Percentiles rank a stretch among this genome's conserved stretches.
Evolutionary conservation across 2,797 vertebrate genomes (phyloP).

Genomic region (Pantherophis vulpinus): DNA sequence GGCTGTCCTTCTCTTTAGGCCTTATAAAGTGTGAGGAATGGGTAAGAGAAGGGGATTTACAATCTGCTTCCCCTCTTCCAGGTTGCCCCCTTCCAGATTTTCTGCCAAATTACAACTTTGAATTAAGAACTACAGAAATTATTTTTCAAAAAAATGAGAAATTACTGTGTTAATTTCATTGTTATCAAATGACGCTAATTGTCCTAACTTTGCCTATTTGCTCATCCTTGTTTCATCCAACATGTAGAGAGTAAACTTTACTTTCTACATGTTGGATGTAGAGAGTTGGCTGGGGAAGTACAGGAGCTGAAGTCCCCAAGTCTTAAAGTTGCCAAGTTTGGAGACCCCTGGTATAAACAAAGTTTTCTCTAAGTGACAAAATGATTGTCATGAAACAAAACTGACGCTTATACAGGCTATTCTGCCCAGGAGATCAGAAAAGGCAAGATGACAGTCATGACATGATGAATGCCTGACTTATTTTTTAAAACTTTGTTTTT

Average conservation of each 20-base stretch:
- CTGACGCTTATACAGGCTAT: neutral
- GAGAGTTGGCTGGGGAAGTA: neutral
- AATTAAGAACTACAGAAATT: neutral
- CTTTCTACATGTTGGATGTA: too few species aligned
- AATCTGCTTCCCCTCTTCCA: neutral
- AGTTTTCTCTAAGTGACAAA: neutral
- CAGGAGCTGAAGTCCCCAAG: neutral
- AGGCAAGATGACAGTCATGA: neutral
- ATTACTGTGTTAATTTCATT: neutral
- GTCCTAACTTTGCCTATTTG: neutral
- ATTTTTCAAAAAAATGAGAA: neutral
- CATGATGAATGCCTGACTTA: neutral
- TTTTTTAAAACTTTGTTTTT: neutral
- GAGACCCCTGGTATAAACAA: neutral
- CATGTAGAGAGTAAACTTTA: neutral
- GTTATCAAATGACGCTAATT: neutral
- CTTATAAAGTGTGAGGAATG: neutral
- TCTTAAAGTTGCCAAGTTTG: neutral
- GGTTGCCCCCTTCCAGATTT: neutral
- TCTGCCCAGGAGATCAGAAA: neutral
- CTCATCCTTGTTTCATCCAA: neutral
- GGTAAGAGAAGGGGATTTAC: neutral
- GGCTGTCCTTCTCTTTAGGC: neutral
- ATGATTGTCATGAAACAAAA: neutral
- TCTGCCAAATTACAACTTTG: neutral